phyloP scores from a whole-genome alignment of 2,113 vertebrate genomes.

The Pimephales promelas region DNA sequence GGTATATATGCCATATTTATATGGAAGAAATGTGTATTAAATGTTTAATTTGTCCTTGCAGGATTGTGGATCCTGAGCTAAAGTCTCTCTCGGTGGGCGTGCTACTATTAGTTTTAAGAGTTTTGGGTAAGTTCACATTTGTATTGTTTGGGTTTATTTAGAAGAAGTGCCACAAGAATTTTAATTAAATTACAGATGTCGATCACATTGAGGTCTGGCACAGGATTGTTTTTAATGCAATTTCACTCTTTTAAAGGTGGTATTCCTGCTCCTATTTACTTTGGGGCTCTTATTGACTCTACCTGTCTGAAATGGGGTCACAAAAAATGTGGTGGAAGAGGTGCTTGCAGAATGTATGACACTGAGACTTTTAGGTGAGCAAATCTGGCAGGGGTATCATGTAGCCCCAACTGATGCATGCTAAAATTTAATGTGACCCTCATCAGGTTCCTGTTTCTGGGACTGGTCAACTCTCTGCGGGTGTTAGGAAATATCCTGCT shows the following conservation, averaged over 20 bases:
- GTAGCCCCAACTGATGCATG: neutral
- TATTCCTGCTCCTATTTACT: constrained; percentile 87
- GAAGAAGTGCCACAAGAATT: neutral
- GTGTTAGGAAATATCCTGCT: constrained; percentile 30
- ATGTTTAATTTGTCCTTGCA: constrained; percentile 1
- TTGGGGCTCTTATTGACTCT: constrained; percentile 86
- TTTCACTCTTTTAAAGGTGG: constrained; percentile 67
- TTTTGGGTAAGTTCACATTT: constrained; percentile 10
- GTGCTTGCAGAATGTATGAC: constrained; percentile 87
- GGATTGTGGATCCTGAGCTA: constrained; percentile 51
- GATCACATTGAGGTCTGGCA: neutral
- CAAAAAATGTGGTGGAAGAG: constrained; percentile 77
- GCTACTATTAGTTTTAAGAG: constrained; percentile 44
- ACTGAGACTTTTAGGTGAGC: constrained; percentile 79
- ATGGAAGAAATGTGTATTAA: no score
- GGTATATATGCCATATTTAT: no score
- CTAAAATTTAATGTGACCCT: neutral
- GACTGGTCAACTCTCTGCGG: constrained; percentile 16
- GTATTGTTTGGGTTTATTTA: neutral
- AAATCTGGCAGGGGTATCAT: neutral
- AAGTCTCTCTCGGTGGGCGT: constrained; percentile 51
- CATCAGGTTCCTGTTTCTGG: constrained; percentile 52
- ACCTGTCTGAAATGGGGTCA: constrained; percentile 88
- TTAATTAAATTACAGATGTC: neutral
- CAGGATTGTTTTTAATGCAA: neutral